Evolutionary conservation across 2,113 vertebrate species (phyloP).

Genomic region (Cheilinus undulatus): DNA sequence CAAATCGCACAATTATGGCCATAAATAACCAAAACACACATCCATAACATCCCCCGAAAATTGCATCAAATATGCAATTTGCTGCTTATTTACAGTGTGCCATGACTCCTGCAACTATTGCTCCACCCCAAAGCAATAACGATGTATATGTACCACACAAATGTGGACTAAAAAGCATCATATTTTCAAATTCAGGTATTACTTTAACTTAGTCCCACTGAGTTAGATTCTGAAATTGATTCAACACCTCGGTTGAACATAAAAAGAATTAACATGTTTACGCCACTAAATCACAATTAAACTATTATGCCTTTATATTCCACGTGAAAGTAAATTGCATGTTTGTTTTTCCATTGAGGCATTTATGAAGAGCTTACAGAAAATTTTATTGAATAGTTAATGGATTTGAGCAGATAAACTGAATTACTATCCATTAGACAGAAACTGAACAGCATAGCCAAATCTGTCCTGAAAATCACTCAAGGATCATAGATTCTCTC

Average conservation of each 20-base stretch:
- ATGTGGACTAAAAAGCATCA: neutral
- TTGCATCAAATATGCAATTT: neutral
- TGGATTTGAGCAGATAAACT: too few species aligned
- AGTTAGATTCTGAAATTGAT: neutral
- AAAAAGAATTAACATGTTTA: neutral
- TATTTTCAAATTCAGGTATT: neutral
- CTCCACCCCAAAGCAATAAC: constrained; percentile 60
- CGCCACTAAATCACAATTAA: neutral
- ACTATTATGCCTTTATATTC: neutral
- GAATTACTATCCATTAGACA: too few species aligned
- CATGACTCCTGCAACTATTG: constrained; percentile 44
- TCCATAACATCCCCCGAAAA: neutral
- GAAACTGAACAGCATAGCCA: too few species aligned
- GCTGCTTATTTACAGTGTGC: constrained; percentile 36
- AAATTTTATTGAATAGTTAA: too few species aligned
- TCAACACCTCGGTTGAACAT: neutral
- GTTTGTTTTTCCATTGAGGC: neutral
- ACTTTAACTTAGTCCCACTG: neutral
- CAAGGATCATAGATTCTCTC: too few species aligned
- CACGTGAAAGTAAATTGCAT: neutral
- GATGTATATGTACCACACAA: constrained; percentile 31
- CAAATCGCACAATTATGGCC: constrained; percentile 13
- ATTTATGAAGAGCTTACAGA: too few species aligned
- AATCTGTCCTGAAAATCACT: too few species aligned
- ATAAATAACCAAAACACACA: constrained; percentile 1